phyloP scores from a whole-genome alignment of 2,113 vertebrate species.

The Tragulus kanchil region DNA sequence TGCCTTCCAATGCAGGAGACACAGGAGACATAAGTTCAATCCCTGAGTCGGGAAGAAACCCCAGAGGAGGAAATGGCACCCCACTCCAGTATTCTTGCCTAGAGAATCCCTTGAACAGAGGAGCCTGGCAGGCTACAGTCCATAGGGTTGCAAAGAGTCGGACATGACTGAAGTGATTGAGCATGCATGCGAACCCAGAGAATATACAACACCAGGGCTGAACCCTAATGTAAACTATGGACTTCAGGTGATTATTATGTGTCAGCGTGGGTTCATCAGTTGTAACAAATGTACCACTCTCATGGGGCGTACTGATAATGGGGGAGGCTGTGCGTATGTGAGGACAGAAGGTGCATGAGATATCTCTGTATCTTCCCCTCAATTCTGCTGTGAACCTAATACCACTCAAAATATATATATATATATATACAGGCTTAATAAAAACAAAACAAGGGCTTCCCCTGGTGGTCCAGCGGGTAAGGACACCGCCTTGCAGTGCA shows the following conservation, averaged over 20 bases:
- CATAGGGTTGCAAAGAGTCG: too few species aligned
- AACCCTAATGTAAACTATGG: not conserved
- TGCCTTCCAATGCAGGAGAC: too few species aligned
- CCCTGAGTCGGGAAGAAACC: too few species aligned
- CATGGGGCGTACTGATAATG: not conserved
- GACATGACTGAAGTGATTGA: too few species aligned
- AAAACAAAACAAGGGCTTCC: not conserved
- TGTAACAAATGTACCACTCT: not conserved
- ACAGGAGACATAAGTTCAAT: too few species aligned
- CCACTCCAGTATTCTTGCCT: too few species aligned
- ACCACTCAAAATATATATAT: not conserved
- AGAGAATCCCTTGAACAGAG: too few species aligned
- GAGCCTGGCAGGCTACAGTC: too few species aligned
- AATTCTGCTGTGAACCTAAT: constrained; percentile 13
- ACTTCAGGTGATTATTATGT: not conserved
- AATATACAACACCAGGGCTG: not conserved
- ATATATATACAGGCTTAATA: not conserved
- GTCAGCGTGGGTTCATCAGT: not conserved
- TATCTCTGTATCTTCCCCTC: not conserved
- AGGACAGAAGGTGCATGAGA: not conserved
- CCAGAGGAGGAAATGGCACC: too few species aligned
- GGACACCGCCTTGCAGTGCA: too few species aligned
- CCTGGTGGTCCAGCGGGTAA: too few species aligned
- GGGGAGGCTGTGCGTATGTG: not conserved
- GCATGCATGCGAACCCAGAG: too few species aligned